Evolutionary conservation across 2,113 vertebrate genomes (phyloP).

Genomic region (Ceuthmochares aereus): DNA sequence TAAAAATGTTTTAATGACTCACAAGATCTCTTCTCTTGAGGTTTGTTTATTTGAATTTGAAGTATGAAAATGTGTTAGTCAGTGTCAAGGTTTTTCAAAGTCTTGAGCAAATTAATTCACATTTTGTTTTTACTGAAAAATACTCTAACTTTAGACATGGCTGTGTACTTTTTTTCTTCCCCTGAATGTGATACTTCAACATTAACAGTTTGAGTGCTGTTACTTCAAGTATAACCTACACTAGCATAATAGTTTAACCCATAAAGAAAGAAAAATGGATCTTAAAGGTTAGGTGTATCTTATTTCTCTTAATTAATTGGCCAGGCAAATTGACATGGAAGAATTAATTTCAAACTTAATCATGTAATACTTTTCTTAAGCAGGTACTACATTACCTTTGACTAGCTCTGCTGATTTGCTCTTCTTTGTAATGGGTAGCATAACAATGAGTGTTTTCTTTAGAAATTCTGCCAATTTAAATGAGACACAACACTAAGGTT

Average conservation of each 20-base stretch:
- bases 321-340: neutral
- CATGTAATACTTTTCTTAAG: neutral
- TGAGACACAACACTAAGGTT: neutral
- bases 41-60: neutral
- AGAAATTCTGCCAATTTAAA: neutral
- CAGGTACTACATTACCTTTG: neutral
- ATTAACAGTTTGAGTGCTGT: neutral
- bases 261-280: neutral
- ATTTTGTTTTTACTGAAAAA: neutral
- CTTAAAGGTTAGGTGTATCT: neutral
- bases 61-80: neutral
- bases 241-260: neutral
- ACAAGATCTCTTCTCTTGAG: neutral
- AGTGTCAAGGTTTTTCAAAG: neutral
- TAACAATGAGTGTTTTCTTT: neutral
- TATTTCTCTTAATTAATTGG: neutral
- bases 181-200: neutral
- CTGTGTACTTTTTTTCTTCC: neutral
- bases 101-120: neutral
- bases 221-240: neutral
- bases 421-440: neutral
- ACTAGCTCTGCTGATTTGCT: neutral
- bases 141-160: neutral
- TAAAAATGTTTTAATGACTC: neutral
- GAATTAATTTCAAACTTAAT: neutral